Base-by-base conservation (phyloP, 2,113 vertebrate species). In the Catharus bicknelli region DNA sequence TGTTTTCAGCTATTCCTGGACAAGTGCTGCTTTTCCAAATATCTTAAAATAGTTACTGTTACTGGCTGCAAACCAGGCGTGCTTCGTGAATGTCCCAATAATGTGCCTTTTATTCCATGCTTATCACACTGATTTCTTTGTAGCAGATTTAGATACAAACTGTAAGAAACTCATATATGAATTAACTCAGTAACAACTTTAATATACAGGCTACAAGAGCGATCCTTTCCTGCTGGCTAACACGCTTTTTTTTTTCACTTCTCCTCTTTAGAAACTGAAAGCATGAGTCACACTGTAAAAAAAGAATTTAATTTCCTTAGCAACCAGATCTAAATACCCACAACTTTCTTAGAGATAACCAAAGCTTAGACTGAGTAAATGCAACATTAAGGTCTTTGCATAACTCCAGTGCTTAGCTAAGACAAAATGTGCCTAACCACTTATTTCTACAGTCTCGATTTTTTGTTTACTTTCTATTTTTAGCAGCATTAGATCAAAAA, bases 191-290 rank as follows among this genome's bases (percentile, higher is more conserved):
- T 83, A 54, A 54, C 54, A 93, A 94, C 80, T 88, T 86, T 67
- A 84, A 90, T 74, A 76, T 32, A 66, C 30, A 69, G 26, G 30
- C 48, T 88, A 83, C 51, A 36, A 85, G 61, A 95, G 32, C 25
- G 1, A 78, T 75, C 54, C 5, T 94, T 81, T 88, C 57, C 50
- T 86, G 62, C 54, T 54, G 53, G 73, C 91, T 75, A 83, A 64
- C 68, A 45, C 1, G 16, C 50, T 25, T 14, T 16, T 7, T 38
- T 92, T 86, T 69, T 81, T 42, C 51, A 85, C 82, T 80, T 95
- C 74, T 68, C 47, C 86, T 90, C 55, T 95, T 97, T 90, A 96
- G 94, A 89, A 96, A 97, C 95, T 76, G 92, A 96, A 96, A 96
- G 91, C 73, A 94, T 86, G 90, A 97, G 59, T 95, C 94, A 96